A percentile compares a stretch with the other conserved stretches of the same genome.
Evolutionary conservation across 2,888 invertebrate species (phyloP).

Genomic region (Torymus tubicola): DNA sequence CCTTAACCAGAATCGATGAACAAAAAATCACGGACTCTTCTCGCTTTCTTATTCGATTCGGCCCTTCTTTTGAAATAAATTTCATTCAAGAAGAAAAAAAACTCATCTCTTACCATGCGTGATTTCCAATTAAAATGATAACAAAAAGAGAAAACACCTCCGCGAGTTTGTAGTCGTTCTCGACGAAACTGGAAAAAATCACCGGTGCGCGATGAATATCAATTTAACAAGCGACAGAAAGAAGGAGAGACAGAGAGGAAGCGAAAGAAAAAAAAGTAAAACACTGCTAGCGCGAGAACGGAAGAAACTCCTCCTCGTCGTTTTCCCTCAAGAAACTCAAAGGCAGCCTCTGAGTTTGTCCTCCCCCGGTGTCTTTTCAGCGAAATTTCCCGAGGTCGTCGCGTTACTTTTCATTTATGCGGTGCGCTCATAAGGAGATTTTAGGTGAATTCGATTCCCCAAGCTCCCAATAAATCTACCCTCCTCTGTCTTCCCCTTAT

Average conservation of each 20-base stretch:
- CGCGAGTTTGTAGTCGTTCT: too few species aligned
- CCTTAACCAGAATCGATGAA: too few species aligned
- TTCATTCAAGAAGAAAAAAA: too few species aligned
- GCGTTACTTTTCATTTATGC: slow-evolving; percentile 58
- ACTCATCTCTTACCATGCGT: too few species aligned
- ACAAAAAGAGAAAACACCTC: too few species aligned
- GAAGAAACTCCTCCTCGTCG: too few species aligned
- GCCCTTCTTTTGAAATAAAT: too few species aligned
- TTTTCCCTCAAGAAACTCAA: slow-evolving; percentile 3
- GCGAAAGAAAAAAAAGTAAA: too few species aligned
- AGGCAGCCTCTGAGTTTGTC: slow-evolving; percentile 17
- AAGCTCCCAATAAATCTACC: slow-evolving; percentile 54
- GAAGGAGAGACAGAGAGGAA: neutral
- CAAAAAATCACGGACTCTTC: too few species aligned
- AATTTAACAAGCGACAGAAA: neutral
- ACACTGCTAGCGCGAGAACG: too few species aligned
- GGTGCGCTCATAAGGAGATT: slow-evolving; percentile 56
- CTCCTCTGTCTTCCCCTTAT: slow-evolving; percentile 17
- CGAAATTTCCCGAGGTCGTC: slow-evolving; percentile 5
- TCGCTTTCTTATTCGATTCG: too few species aligned
- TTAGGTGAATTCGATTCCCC: slow-evolving; percentile 56
- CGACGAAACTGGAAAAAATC: slow-evolving; percentile 16
- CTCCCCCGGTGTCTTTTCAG: slow-evolving; percentile 30
- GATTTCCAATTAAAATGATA: too few species aligned
- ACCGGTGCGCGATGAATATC: slow-evolving; percentile 15